phyloP scores from a whole-genome alignment of 2,113 vertebrate species.

The Bubalus kerabau region DNA sequence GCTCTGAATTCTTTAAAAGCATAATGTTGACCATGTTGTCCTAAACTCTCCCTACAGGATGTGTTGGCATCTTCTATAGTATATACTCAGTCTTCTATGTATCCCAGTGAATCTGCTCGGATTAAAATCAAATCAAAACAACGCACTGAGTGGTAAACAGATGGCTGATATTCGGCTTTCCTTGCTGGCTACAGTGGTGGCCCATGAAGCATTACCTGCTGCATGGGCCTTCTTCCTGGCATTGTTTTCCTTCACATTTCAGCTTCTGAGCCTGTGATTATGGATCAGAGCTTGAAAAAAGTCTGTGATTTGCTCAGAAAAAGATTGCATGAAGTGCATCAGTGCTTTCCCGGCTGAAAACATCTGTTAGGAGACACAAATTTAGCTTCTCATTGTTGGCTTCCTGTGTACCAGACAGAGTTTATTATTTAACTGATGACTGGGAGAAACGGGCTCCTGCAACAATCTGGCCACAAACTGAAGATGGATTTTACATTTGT shows the following conservation, averaged over 20 bases:
- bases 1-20: not conserved
- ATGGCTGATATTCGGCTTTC: not conserved
- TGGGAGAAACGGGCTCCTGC: not conserved
- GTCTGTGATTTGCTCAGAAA: not conserved
- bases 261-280: conserved; percentile 4
- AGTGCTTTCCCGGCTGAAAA: not conserved
- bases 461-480: not conserved
- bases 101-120: not conserved
- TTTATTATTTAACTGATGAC: conserved; percentile 45
- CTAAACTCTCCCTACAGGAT: not conserved
- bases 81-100: not conserved
- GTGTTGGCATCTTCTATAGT: not conserved
- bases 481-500: not conserved
- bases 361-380: conserved; percentile 47
- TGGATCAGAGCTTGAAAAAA: conserved; percentile 10
- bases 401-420: conserved; percentile 33
- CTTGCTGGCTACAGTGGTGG: not conserved
- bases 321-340: conserved; percentile 38
- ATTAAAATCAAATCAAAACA: conserved; percentile 20
- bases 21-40: not conserved
- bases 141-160: conserved; percentile 8
- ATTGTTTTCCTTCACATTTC: conserved; percentile 32
- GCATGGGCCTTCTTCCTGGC: not conserved
- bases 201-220: not conserved
- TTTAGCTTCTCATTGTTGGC: conserved; percentile 36